phyloP scores from a whole-genome alignment of 2,113 vertebrate genomes.

The Gallinago undulata region DNA sequence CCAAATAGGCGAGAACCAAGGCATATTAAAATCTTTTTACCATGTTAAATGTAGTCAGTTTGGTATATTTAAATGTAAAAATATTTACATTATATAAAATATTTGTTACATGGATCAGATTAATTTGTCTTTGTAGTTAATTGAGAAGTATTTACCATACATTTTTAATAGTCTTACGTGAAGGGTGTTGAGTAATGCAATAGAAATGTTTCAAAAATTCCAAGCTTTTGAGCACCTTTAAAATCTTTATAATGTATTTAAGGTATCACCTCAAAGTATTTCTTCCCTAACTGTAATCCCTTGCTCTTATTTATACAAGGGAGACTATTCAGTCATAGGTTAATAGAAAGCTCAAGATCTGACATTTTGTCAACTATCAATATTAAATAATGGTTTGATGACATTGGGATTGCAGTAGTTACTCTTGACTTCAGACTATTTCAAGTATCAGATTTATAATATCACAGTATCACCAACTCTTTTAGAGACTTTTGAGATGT shows the following conservation, averaged over 20 bases:
- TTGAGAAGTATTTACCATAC: background rate
- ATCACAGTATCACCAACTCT: background rate
- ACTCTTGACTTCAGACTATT: background rate
- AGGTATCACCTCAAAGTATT: background rate
- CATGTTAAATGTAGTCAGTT: background rate
- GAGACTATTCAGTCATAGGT: background rate
- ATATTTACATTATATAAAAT: background rate
- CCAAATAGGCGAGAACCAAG: background rate
- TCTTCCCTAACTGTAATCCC: background rate
- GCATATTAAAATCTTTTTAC: background rate
- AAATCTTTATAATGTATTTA: background rate
- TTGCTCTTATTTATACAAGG: background rate
- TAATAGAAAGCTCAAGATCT: background rate
- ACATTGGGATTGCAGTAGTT: background rate
- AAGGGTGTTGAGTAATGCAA: background rate
- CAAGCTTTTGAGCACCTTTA: background rate
- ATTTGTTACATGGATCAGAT: background rate
- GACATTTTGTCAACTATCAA: background rate
- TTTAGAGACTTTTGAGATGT: background rate
- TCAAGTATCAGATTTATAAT: background rate
- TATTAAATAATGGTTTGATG: background rate
- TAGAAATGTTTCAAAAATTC: background rate
- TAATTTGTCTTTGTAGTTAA: background rate
- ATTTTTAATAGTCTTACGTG: background rate
- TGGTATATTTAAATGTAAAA: background rate